These are phyloP conservation scores for Triops cancriformis DNA, from an alignment of 1,140 invertebrate species.

Conservation along the genomic window DNA sequence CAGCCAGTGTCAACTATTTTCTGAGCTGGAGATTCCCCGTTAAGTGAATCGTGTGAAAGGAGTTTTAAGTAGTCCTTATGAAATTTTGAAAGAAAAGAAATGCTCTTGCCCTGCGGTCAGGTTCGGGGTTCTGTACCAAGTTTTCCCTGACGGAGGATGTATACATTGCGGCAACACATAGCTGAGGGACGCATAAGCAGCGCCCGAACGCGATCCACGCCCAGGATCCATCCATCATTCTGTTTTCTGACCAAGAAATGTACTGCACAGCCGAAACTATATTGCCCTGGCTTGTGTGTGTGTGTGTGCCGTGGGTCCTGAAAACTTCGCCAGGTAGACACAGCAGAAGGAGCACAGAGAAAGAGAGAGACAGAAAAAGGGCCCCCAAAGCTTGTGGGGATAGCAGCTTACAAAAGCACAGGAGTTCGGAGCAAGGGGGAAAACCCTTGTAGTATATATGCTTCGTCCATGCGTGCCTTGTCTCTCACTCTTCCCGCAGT, in stretches of 20 bases:
- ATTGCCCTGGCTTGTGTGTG: background rate
- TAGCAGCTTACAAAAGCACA: background rate
- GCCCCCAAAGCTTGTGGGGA: background rate
- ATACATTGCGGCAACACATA: background rate
- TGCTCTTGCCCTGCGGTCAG: too few species aligned
- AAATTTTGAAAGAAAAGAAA: too few species aligned
- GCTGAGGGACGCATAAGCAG: background rate
- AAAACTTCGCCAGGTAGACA: background rate
- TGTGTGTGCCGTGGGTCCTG: too few species aligned
- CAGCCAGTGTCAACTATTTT: too few species aligned
- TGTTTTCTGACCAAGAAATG: background rate
- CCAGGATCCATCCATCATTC: constrained; percentile 9
- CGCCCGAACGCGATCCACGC: constrained; percentile 11
- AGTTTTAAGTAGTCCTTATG: too few species aligned
- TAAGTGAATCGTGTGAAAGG: too few species aligned
- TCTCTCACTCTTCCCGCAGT: background rate
- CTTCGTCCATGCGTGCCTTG: background rate
- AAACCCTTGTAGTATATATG: background rate
- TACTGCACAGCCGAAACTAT: background rate
- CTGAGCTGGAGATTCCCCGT: too few species aligned
- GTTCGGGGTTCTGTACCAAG: too few species aligned
- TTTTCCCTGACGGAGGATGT: background rate
- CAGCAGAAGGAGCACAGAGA: too few species aligned
- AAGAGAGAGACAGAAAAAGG: too few species aligned
- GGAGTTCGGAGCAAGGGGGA: background rate